A percentile compares a stretch with the other conserved stretches of the same genome.
These are phyloP conservation scores for Pimpla rufipes DNA, from an alignment of 2,888 invertebrate genomes.

Conservation along the genomic window DNA sequence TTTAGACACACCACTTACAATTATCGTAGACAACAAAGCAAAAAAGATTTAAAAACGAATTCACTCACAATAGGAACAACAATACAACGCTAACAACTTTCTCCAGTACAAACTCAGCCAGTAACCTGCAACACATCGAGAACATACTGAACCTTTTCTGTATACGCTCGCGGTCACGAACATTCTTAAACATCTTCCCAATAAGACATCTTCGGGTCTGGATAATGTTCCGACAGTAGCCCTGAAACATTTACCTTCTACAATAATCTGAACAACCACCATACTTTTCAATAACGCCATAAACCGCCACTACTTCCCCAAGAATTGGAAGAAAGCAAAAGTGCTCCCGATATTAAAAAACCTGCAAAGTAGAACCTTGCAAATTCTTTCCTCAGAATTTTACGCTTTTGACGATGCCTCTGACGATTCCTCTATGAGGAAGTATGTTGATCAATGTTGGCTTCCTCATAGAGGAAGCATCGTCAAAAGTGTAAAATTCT, in stretches of 20 bases:
- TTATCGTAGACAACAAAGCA: not conserved
- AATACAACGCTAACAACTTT: not conserved
- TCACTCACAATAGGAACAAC: not conserved
- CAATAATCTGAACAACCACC: not conserved
- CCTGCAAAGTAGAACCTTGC: no score
- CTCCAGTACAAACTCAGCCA: not conserved
- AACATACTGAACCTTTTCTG: no score
- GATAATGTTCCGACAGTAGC: not conserved
- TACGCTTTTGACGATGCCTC: no score
- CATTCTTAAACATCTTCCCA: conserved; percentile 1
- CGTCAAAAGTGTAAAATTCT: no score
- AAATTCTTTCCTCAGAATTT: no score
- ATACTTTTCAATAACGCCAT: not conserved
- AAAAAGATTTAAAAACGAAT: not conserved
- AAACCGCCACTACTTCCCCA: not conserved
- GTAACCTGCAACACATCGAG: not conserved
- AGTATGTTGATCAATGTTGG: no score
- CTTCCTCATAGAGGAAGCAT: no score
- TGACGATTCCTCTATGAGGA: no score
- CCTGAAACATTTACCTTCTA: not conserved
- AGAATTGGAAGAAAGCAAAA: conserved; percentile 1
- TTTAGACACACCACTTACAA: not conserved
- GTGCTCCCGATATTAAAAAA: not conserved
- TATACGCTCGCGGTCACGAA: not conserved
- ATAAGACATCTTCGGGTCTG: not conserved